These are phyloP conservation scores for Leptopterna dolabrata DNA, from an alignment of 2,888 invertebrate species.

Conservation along the genomic window DNA sequence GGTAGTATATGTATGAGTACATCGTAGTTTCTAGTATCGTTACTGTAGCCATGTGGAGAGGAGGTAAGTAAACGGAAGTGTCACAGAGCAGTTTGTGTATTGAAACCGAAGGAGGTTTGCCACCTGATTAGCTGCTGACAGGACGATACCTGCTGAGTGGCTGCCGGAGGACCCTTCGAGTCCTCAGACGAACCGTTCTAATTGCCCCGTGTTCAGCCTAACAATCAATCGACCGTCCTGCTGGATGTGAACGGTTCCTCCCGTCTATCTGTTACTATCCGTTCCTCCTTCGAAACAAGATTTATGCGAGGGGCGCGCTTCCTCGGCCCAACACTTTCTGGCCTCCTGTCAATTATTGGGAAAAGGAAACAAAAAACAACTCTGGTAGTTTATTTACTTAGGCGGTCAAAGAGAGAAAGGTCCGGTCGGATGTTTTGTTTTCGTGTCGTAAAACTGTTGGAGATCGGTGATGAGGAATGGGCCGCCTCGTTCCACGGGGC, in stretches of 20 bases:
- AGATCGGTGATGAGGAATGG: neutral
- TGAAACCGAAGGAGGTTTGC: neutral
- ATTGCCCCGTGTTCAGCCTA: neutral
- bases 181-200: neutral
- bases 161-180: neutral
- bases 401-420: neutral
- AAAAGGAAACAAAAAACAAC: no score
- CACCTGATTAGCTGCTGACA: neutral
- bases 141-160: neutral
- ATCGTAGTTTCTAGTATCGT: no score
- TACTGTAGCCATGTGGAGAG: no score
- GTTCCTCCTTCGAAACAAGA: neutral
- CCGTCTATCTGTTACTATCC: no score
- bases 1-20: no score
- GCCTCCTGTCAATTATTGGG: slow-evolving; percentile 1
- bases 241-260: neutral
- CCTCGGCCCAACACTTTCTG: neutral
- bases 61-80: no score
- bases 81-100: no score
- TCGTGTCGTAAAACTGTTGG: neutral
- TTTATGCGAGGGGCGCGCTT: neutral
- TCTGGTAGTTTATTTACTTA: slow-evolving; percentile 23
- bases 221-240: neutral
- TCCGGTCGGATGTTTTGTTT: neutral
- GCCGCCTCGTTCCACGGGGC: neutral